These are phyloP conservation scores for Delphinapterus leucas DNA, from an alignment of 2,113 vertebrate genomes.

Conservation along the genomic window DNA sequence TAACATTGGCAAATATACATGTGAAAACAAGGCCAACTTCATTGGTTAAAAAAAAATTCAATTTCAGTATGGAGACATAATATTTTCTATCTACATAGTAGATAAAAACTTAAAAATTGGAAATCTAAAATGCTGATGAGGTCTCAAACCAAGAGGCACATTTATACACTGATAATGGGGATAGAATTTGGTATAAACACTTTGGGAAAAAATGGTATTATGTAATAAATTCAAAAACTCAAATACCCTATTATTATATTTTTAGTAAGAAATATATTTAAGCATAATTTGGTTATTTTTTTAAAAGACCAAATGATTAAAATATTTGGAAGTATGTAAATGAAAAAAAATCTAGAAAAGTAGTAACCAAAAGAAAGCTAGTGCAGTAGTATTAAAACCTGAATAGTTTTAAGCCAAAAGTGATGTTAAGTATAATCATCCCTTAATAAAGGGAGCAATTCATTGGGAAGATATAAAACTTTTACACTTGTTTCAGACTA, in stretches of 20 bases:
- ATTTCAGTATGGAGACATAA: too few species aligned
- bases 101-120: too few species aligned
- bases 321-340: neutral
- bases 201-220: neutral
- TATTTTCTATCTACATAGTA: too few species aligned
- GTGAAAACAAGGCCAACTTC: too few species aligned
- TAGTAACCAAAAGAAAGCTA: neutral
- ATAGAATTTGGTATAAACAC: neutral
- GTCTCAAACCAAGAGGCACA: neutral
- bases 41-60: too few species aligned
- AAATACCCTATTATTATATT: neutral
- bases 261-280: neutral
- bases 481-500: neutral
- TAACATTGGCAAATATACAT: too few species aligned
- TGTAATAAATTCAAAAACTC: neutral
- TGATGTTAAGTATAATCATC: neutral
- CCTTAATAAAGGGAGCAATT: neutral
- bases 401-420: neutral
- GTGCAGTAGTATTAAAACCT: neutral
- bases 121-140: neutral
- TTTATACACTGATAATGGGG: neutral
- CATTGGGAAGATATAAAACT: neutral
- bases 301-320: neutral
- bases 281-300: neutral
- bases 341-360: neutral